These are phyloP conservation scores for Syndactyla subalaris DNA, from an alignment of 2,797 vertebrate species.

Conservation along the genomic window DNA sequence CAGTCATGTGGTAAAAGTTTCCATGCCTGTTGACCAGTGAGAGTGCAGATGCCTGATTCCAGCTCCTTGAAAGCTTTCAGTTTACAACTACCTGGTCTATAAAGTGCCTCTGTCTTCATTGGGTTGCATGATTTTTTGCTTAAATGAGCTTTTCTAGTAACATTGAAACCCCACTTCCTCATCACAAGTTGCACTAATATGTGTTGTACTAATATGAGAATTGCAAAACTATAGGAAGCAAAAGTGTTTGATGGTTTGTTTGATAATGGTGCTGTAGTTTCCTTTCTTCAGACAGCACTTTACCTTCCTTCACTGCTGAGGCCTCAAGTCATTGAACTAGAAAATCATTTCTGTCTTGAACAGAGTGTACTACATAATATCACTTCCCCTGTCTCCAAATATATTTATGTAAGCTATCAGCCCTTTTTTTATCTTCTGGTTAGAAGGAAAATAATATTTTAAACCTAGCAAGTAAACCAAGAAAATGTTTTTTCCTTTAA, in stretches of 20 bases:
- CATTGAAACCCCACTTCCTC: not conserved
- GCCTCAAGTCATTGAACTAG: not conserved
- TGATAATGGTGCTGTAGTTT: not conserved
- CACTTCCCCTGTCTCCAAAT: not conserved
- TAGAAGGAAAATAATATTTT: not conserved
- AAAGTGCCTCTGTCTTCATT: not conserved
- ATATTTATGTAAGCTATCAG: not conserved
- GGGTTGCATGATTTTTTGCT: not conserved
- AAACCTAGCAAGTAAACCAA: not conserved
- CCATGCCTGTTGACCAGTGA: not conserved
- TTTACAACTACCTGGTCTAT: not conserved
- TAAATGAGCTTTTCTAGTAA: not conserved
- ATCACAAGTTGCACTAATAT: not conserved
- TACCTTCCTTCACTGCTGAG: not conserved
- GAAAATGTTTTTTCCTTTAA: not conserved
- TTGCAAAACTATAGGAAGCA: not conserved
- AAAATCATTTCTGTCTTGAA: not conserved
- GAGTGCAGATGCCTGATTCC: not conserved
- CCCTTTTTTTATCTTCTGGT: not conserved
- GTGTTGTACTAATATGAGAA: not conserved
- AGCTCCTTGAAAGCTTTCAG: not conserved
- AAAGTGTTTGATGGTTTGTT: not conserved
- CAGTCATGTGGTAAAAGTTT: not conserved
- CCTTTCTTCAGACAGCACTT: not conserved
- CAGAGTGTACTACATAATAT: not conserved